These are phyloP conservation scores for Trichonephila inaurata DNA, from an alignment of 1,140 invertebrate genomes.

Conservation along the genomic window DNA sequence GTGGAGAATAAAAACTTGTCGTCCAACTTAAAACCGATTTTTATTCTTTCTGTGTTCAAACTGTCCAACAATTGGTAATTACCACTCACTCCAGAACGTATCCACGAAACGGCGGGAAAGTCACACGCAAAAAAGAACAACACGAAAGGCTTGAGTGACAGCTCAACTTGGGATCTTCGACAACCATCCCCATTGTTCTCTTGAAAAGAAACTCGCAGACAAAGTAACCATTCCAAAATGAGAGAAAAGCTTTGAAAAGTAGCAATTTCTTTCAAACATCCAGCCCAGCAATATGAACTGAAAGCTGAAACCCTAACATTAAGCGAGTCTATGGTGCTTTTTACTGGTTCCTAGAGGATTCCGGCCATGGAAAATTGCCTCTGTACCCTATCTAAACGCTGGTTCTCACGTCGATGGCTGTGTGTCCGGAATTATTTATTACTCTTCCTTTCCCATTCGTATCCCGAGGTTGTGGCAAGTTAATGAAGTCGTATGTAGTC, in stretches of 20 bases:
- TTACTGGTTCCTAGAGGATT: neutral
- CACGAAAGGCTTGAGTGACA: conserved; percentile 24
- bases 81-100: neutral
- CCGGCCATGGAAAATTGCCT: neutral
- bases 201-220: neutral
- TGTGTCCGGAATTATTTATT: conserved; percentile 26
- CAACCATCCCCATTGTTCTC: conserved; percentile 33
- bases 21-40: too few species aligned
- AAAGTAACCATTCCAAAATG: conserved; percentile 23
- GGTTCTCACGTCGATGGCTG: conserved; percentile 8
- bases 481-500: conserved; percentile 49
- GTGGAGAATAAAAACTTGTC: too few species aligned
- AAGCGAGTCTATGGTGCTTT: neutral
- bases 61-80: neutral
- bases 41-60: neutral
- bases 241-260: conserved; percentile 34
- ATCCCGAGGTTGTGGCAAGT: neutral
- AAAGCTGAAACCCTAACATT: conserved; percentile 16
- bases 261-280: conserved; percentile 23
- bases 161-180: neutral
- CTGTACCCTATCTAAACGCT: conserved; percentile 44
- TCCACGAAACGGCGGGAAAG: neutral
- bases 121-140: neutral
- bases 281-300: neutral
- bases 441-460: neutral